Evolutionary conservation across 1,140 invertebrate species (phyloP).

Genomic region (Solenopsis fugax): DNA sequence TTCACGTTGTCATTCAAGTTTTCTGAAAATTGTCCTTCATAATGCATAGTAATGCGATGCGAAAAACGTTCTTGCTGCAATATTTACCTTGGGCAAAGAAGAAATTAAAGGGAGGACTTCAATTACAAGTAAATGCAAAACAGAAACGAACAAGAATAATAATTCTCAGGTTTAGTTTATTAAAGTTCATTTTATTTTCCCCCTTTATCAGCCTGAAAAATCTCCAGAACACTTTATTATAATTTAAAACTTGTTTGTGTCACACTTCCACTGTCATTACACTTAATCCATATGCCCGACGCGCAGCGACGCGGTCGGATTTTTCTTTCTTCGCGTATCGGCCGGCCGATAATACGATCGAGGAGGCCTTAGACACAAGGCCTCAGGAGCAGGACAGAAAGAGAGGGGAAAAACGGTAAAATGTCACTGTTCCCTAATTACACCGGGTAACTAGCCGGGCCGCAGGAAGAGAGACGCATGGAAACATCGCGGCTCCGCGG

Average conservation of each 20-base stretch:
- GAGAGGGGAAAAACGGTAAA: slow-evolving; percentile 78
- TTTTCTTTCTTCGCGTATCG: slow-evolving; percentile 16
- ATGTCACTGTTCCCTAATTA: slow-evolving; percentile 83
- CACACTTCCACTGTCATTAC: slow-evolving; percentile 1
- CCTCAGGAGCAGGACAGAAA: slow-evolving; percentile 5
- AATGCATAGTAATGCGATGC: neutral
- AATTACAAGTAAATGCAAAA: slow-evolving; percentile 26
- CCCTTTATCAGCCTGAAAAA: neutral
- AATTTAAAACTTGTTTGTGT: slow-evolving; percentile 13
- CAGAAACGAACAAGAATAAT: neutral
- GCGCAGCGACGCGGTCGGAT: neutral
- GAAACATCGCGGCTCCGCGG: slow-evolving; percentile 69
- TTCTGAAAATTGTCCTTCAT: neutral
- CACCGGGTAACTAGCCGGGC: slow-evolving; percentile 75
- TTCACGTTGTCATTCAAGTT: neutral
- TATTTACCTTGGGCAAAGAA: too few relatives aligned
- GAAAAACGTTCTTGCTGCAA: neutral
- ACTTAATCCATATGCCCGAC: neutral
- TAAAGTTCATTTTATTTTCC: neutral
- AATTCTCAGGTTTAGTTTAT: neutral
- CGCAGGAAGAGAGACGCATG: slow-evolving; percentile 69
- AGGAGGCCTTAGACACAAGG: neutral
- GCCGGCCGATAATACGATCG: slow-evolving; percentile 12
- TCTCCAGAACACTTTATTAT: neutral
- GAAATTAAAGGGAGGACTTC: too few relatives aligned